Evolutionary conservation across 1,140 invertebrate species (phyloP).

Genomic region (Drosophila nigrodunni): DNA sequence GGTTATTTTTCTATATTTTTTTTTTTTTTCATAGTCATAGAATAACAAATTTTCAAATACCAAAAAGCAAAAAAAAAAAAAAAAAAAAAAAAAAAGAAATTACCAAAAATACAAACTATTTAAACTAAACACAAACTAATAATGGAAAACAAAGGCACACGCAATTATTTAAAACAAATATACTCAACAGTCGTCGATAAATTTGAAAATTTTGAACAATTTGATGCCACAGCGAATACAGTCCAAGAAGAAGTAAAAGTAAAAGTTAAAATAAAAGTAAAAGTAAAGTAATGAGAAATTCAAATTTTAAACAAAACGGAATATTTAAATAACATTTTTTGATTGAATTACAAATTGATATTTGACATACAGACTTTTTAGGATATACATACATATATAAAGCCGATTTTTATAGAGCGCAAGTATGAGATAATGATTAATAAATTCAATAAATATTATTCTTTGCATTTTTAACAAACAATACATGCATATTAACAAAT

Average conservation of each 20-base stretch:
- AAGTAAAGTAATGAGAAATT: slow-evolving; percentile 1
- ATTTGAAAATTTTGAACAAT: slow-evolving; percentile 28
- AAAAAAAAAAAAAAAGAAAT: too few relatives aligned
- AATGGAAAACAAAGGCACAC: slow-evolving; percentile 35
- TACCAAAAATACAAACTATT: slow-evolving; percentile 17
- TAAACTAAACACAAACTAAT: slow-evolving; percentile 34
- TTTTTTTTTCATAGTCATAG: slow-evolving; percentile 84
- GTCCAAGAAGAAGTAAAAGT: slow-evolving; percentile 51
- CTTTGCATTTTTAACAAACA: slow-evolving; percentile 52
- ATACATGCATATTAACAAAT: slow-evolving; percentile 25
- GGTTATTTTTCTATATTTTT: slow-evolving; percentile 84
- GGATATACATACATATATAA: slow-evolving; percentile 64
- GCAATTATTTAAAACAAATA: slow-evolving; percentile 25
- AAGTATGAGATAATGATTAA: slow-evolving; percentile 25
- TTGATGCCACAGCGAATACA: slow-evolving; percentile 58
- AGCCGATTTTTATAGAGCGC: slow-evolving; percentile 47
- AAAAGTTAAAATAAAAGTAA: slow-evolving; percentile 4
- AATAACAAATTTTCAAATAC: slow-evolving; percentile 76
- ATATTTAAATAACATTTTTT: slow-evolving; percentile 43
- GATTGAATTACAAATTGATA: slow-evolving; percentile 55
- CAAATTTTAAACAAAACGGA: slow-evolving; percentile 22
- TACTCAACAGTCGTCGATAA: slow-evolving; percentile 17
- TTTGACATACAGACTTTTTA: slow-evolving; percentile 68
- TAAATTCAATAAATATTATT: slow-evolving; percentile 47
- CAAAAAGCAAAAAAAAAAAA: slow-evolving; percentile 17